Evolutionary conservation across 2,888 invertebrate genomes (phyloP), one percentile per base, ranked within the genome.

Genomic region (Melolontha melolontha): DNA sequence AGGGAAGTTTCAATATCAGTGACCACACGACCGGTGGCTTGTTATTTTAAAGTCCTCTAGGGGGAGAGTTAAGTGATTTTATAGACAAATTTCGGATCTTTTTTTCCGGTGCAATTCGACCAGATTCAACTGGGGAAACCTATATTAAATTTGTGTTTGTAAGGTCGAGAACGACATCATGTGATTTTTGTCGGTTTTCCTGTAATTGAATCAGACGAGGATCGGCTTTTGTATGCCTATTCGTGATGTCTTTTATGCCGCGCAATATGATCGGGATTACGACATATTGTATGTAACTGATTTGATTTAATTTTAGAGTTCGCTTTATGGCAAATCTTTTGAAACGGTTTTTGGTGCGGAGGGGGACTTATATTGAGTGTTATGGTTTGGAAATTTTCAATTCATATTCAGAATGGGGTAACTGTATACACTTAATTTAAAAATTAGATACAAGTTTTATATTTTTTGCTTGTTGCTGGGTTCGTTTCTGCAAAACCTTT

Each of bases 1-100:
- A 52, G 34, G 39, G 34, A 34, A 34, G 10, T 34, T 34, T 34
- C 12, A 29, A 34, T 34, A 52, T 52, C 29, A 34, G 29, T 52
- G 52, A 52, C 52, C 52, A 52, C 34, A 11, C 39, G 12, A 29
- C 39, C 12, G n/a, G 52, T 16, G 34, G 14, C 47, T 52, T 52
- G 52, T 52, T 52, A 52, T 52, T 52, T 52, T 52, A 52, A 52
- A 52, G 52, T 52, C 52, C 52, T 52, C 52, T 52, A 29, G 52
- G 52, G 52, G 52, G 52, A 52, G 52, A 52, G 52, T 52, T 52
- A 52, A 52, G 52, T 52, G 52, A 52, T 52, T 52, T 52, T 52
- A 52, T 52, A 52, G 52, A 52, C 52, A 52, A 52, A 52, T 52
- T 52, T 34, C 29, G 52, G 6, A 34, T 34, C 34, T 34, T 14